Evolutionary conservation across 2,888 invertebrate genomes (phyloP), one percentile per base, ranked within the genome.

Genomic region (Meta bourneti): DNA sequence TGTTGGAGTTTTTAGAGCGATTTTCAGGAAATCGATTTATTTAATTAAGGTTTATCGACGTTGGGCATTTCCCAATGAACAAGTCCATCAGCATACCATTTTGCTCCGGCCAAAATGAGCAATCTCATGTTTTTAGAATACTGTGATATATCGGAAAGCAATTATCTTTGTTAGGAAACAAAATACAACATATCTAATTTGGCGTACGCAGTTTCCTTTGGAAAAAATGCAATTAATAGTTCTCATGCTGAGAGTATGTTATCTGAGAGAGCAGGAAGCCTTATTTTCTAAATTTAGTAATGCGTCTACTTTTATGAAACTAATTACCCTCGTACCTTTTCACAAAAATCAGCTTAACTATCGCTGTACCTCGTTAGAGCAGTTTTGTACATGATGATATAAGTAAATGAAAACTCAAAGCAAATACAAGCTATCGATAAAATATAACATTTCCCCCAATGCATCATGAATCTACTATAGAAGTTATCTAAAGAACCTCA

Each of bases 31-130:
- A 69, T 72, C 75, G 74, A 84, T 69, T 54, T 54, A 19, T 74
- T 84, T 84, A 84, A 84, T 84, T 84, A 84, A 84, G 49, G 61
- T 61, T 61, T 84, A 84, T 84, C 61, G 61, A 75, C 52, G 19
- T 54, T 61, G 16, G n/a, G 19, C 61, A 61, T 16, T 61, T 84
- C 20, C 74, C 34, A 54, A 61, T 11, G 61, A 84, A 84, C 74
- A 77, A 51, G 13, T 69, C n/a, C 61, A n/a, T 16, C n/a, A 20
- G 11, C 84, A 6, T 20, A 19, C 7, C 49, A 54, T 84, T 72
- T 52, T n/a, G 74, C 74, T 84, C 74, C 34, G 11, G 48, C 48
- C 52, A 84, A 74, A 84, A 49, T 61, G 54, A 34, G 75, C 34
- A 75, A 61, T 52, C 61, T 75, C 34, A 34, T n/a, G 61, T 74